Conservation (phyloP, 2,888 invertebrate species). For the Phasia obesa region DNA sequence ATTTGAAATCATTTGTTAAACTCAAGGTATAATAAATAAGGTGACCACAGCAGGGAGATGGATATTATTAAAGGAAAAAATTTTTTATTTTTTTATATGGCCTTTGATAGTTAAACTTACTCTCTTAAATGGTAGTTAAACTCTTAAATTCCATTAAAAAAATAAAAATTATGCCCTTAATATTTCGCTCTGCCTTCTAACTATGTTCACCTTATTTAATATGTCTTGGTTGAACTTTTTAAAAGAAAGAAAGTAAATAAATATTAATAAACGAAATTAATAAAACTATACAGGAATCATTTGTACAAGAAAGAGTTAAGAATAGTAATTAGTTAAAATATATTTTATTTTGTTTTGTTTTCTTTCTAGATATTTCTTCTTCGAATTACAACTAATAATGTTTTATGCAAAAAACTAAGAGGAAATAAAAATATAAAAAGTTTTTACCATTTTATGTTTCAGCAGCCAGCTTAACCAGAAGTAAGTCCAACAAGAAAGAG, state of each 20-base stretch:
- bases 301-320: conserved; percentile 7
- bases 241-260: not conserved
- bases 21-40: too few relatives aligned
- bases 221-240: too few relatives aligned
- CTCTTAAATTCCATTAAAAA: too few relatives aligned
- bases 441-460: conserved; percentile 27
- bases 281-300: not conserved
- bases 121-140: too few relatives aligned
- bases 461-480: conserved; percentile 2
- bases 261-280: not conserved
- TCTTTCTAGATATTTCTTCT: not conserved
- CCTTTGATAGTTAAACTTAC: too few relatives aligned
- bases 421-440: not conserved
- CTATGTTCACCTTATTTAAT: too few relatives aligned
- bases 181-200: too few relatives aligned
- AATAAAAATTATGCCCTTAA: too few relatives aligned
- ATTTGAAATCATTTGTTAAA: too few relatives aligned
- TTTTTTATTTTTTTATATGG: too few relatives aligned
- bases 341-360: not conserved
- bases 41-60: too few relatives aligned
- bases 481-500: not conserved
- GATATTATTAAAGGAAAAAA: too few relatives aligned
- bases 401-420: not conserved
- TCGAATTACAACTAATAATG: conserved; percentile 22
- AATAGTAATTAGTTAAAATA: not conserved